phyloP scores from a whole-genome alignment of 2,888 invertebrate genomes.

The Chaetogeoica ovagalla region DNA sequence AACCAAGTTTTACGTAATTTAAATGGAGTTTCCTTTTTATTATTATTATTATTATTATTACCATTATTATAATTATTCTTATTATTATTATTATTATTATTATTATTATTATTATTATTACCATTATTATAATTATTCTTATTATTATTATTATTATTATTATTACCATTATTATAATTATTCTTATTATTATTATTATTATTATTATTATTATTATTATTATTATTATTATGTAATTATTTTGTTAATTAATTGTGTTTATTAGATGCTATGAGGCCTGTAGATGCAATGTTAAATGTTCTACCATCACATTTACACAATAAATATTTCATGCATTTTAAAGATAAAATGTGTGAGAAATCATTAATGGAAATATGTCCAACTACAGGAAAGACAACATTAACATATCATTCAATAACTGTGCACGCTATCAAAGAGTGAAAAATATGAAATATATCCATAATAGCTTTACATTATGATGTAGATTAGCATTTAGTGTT shows the following conservation, averaged over 20 bases:
- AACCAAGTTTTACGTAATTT: background rate
- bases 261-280: slow-evolving; percentile 33
- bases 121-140: too few species aligned
- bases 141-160: too few species aligned
- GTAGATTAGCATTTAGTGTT: background rate
- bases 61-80: too few species aligned
- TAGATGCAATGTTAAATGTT: slow-evolving; percentile 37
- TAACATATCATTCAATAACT: slow-evolving; percentile 18
- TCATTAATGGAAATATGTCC: slow-evolving; percentile 10
- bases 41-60: too few species aligned
- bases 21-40: too few species aligned
- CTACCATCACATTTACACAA: slow-evolving; percentile 34
- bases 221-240: background rate
- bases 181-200: too few species aligned
- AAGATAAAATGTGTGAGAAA: slow-evolving; percentile 16
- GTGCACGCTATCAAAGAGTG: slow-evolving; percentile 30
- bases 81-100: too few species aligned
- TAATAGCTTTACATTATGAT: background rate
- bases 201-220: too few species aligned
- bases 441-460: slow-evolving; percentile 11
- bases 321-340: slow-evolving; percentile 20
- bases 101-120: too few species aligned
- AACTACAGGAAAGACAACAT: background rate
- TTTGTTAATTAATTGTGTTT: too few species aligned
- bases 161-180: too few species aligned